These are phyloP conservation scores for Graphium colonna DNA, from an alignment of 2,888 invertebrate species.

Conservation along the genomic window DNA sequence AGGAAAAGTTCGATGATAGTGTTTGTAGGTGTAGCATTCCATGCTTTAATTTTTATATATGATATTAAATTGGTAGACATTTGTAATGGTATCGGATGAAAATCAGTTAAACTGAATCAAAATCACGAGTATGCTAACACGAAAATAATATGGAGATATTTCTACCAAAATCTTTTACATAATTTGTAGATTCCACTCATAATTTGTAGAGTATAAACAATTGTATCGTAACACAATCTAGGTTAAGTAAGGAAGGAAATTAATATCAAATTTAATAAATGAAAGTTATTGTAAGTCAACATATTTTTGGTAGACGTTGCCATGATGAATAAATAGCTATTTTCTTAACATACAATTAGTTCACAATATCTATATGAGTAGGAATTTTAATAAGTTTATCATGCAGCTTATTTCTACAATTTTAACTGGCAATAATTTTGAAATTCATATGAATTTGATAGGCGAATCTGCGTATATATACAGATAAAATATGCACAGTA, in stretches of 20 bases:
- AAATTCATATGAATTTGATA: slow-evolving; percentile 19
- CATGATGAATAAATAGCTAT: neutral
- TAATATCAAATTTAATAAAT: neutral
- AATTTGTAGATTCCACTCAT: neutral
- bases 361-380: slow-evolving; percentile 6
- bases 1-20: slow-evolving; percentile 3
- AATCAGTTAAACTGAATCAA: neutral
- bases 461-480: slow-evolving; percentile 8
- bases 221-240: neutral
- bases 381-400: neutral
- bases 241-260: neutral
- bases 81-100: slow-evolving; percentile 21
- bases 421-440: neutral
- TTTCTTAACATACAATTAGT: slow-evolving; percentile 6
- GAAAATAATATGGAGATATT: neutral
- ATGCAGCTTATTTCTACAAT: neutral
- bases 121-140: neutral
- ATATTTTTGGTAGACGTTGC: neutral
- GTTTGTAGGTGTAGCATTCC: slow-evolving; percentile 43
- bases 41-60: slow-evolving; percentile 44
- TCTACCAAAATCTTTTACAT: neutral
- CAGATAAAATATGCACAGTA: slow-evolving; percentile 12
- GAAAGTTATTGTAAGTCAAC: neutral
- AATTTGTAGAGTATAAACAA: neutral
- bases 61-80: slow-evolving; percentile 38